A percentile compares a stretch with the other conserved stretches of the same genome.
phyloP scores from a whole-genome alignment of 92 coral and sea anemone species.

The Actinernus sp. region DNA sequence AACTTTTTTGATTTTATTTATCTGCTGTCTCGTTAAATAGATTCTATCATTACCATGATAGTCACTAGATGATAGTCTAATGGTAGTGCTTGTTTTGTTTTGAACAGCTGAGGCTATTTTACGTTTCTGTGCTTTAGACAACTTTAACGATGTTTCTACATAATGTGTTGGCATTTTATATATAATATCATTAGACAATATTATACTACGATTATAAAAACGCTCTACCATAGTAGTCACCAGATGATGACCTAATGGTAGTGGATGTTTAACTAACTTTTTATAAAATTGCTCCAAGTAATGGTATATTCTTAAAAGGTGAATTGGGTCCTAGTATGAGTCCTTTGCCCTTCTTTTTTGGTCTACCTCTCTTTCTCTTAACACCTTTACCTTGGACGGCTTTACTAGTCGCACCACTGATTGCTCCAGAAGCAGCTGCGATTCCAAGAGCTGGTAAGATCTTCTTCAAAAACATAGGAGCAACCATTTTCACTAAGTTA shows the following conservation, averaged over 20 bases:
- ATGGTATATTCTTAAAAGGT: background rate
- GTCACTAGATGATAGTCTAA: background rate
- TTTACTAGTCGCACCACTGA: too few species aligned
- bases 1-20: constrained; percentile 19
- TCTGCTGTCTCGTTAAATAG: constrained; percentile 8
- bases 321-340: background rate
- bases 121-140: background rate
- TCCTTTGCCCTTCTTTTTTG: background rate
- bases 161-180: background rate
- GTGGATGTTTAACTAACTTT: too few species aligned
- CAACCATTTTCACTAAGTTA: too few species aligned
- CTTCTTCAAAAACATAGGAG: too few species aligned
- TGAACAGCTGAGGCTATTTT: constrained; percentile 1
- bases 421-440: too few species aligned
- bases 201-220: too few species aligned
- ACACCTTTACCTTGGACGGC: too few species aligned
- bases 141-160: background rate
- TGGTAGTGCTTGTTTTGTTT: background rate
- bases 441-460: too few species aligned
- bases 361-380: background rate
- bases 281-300: background rate
- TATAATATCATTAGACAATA: constrained; percentile 4
- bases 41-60: constrained; percentile 17
- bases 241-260: too few species aligned
- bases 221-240: too few species aligned